phyloP scores from a whole-genome alignment of 1,140 invertebrate species.

The Caligus rogercresseyi region DNA sequence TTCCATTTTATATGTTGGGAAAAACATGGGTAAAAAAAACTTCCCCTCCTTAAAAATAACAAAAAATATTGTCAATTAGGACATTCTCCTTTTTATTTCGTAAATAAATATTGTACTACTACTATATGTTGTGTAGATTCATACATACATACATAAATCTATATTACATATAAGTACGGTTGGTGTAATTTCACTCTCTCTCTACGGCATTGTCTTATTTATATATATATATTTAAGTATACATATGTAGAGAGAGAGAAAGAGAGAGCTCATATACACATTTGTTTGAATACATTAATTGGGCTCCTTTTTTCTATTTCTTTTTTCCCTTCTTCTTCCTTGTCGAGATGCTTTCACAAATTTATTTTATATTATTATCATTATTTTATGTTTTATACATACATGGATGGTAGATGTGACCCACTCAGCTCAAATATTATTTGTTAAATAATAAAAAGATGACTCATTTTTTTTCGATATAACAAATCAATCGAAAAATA shows the following conservation, averaged over 20 bases:
- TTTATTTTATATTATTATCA: background rate
- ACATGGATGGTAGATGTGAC: no score
- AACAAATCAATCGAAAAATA: no score
- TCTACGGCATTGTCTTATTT: background rate
- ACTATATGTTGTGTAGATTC: background rate
- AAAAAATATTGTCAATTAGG: no score
- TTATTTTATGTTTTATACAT: no score
- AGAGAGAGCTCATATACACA: no score
- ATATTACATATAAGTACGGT: background rate
- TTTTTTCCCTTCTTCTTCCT: background rate
- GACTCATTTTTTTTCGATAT: no score
- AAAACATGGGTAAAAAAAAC: no score
- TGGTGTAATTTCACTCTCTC: background rate
- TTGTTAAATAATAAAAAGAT: no score
- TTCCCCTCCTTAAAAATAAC: no score
- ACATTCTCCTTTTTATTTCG: background rate
- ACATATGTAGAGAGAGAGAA: no score
- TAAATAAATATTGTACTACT: conserved; percentile 1
- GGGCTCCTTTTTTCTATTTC: background rate
- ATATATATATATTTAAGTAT: background rate
- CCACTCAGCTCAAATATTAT: no score
- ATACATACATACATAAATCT: background rate
- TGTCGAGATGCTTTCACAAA: background rate
- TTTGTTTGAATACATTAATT: background rate
- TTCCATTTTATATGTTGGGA: no score